These are phyloP conservation scores for Epinotia brunnichana DNA, from an alignment of 2,888 invertebrate genomes.

Conservation along the genomic window DNA sequence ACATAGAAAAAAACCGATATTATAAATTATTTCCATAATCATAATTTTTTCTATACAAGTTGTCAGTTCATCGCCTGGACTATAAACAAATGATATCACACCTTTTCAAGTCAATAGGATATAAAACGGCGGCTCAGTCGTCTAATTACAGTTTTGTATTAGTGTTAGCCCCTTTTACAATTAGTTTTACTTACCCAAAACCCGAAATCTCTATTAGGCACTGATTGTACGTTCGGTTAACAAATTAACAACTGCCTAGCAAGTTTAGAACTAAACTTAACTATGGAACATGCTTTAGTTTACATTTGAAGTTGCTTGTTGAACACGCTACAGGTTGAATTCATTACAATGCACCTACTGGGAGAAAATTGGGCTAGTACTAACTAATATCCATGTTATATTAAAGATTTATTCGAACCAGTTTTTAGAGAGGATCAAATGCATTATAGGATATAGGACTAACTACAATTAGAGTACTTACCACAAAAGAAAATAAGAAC, in stretches of 20 bases:
- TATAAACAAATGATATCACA: no score
- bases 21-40: no score
- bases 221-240: constrained; percentile 1
- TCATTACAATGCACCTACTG: not conserved
- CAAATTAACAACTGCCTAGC: constrained; percentile 10
- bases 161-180: not conserved
- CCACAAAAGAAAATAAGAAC: no score
- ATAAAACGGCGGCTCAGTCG: not conserved
- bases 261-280: constrained; percentile 8
- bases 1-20: no score
- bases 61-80: no score
- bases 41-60: no score
- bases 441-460: no score
- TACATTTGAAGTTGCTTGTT: constrained; percentile 3
- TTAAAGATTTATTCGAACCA: no score
- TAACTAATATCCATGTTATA: not conserved
- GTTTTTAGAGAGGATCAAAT: no score
- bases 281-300: not conserved
- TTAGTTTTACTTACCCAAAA: not conserved
- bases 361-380: not conserved
- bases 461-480: no score
- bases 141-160: not conserved
- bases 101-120: not conserved
- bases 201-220: not conserved
- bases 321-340: not conserved